phyloP scores from a whole-genome alignment of 2,888 invertebrate species.

The Drosophila kanekoi region DNA sequence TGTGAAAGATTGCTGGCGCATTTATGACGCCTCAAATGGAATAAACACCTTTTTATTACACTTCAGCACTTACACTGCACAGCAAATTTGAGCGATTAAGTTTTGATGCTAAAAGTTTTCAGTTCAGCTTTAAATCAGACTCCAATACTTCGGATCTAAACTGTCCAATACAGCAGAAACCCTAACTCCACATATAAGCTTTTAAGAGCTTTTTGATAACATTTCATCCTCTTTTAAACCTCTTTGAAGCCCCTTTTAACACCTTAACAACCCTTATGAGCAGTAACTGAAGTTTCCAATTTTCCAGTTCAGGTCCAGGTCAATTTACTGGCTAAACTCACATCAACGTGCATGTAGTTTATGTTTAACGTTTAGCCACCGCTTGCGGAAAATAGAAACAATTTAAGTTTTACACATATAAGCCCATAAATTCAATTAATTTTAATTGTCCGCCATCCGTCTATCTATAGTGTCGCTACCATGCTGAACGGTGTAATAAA shows the following conservation, averaged over 20 bases:
- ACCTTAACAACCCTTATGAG: not conserved
- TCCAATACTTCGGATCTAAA: too few species aligned
- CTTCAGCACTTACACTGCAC: constrained; percentile 42
- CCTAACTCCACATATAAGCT: too few species aligned
- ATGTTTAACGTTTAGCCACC: too few species aligned
- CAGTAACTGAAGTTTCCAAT: too few species aligned
- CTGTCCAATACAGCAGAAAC: too few species aligned
- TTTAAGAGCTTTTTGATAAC: not conserved
- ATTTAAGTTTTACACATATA: too few species aligned
- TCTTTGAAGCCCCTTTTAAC: not conserved
- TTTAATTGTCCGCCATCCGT: not conserved
- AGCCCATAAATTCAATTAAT: not conserved
- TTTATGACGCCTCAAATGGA: constrained; percentile 42
- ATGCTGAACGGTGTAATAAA: constrained; percentile 21
- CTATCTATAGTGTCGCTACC: not conserved
- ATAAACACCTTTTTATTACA: constrained; percentile 62
- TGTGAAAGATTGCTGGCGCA: constrained; percentile 29
- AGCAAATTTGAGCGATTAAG: constrained; percentile 9
- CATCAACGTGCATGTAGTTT: too few species aligned
- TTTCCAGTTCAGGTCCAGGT: too few species aligned
- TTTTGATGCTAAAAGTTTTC: not conserved
- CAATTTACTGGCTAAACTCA: too few species aligned
- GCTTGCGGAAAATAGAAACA: too few species aligned
- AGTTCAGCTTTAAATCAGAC: too few species aligned
- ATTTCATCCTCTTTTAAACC: not conserved